Evolutionary conservation across 2,797 vertebrate species (phyloP).

Genomic region (Phataginus tetradactyla): DNA sequence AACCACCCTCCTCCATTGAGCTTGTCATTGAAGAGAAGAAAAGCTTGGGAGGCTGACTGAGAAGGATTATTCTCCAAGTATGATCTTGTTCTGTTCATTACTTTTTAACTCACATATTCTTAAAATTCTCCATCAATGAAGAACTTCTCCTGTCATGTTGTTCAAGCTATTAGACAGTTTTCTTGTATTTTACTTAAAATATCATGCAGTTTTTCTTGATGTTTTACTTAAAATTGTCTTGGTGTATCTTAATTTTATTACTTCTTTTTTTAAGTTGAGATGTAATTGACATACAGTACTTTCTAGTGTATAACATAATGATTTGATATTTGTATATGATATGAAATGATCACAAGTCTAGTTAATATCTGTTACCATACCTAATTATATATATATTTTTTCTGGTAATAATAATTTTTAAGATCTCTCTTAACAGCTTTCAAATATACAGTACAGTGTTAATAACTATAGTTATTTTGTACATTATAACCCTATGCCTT

Average conservation of each 20-base stretch:
- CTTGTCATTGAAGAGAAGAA: not conserved
- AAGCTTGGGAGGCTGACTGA: not conserved
- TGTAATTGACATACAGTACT: not conserved
- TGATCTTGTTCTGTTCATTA: not conserved
- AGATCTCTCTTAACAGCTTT: not conserved
- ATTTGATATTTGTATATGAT: not conserved
- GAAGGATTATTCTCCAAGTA: not conserved
- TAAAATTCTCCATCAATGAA: not conserved
- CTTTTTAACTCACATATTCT: not conserved
- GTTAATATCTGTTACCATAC: not conserved
- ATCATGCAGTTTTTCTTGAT: not conserved
- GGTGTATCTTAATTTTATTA: not conserved
- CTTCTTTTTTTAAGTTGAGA: not conserved
- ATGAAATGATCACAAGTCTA: not conserved
- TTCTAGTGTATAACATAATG: not conserved
- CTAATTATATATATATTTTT: not conserved
- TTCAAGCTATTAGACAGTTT: not conserved
- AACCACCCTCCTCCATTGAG: not conserved
- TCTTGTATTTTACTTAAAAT: not conserved
- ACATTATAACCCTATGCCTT: not conserved
- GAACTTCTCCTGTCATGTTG: not conserved
- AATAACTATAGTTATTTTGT: not conserved
- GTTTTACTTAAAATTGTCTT: conserved; percentile 41
- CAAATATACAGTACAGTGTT: not conserved
- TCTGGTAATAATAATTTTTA: not conserved